These are phyloP conservation scores for Lutjanus erythropterus DNA, from an alignment of 2,113 vertebrate genomes.

Conservation along the genomic window DNA sequence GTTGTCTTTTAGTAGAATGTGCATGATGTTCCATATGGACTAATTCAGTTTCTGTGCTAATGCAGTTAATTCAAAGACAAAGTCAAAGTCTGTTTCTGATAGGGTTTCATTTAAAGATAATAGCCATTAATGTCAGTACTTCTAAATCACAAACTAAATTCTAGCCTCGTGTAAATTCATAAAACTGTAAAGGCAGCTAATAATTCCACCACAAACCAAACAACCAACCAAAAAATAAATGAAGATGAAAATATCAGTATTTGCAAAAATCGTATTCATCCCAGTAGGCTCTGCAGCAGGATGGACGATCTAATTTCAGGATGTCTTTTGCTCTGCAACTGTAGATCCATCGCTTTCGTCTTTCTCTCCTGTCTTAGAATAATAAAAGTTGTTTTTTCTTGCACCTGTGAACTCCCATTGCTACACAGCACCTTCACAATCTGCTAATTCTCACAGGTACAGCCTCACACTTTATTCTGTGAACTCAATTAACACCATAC, in stretches of 20 bases:
- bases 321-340: not conserved
- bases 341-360: slow-evolving; percentile 17
- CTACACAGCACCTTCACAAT: slow-evolving; percentile 59
- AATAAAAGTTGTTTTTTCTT: slow-evolving; percentile 40
- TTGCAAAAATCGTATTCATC: not conserved
- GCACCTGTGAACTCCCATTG: slow-evolving; percentile 70
- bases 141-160: slow-evolving; percentile 3
- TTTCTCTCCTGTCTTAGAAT: slow-evolving; percentile 39
- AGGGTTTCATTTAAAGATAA: not conserved
- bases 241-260: not conserved
- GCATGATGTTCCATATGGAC: not conserved
- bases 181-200: not conserved
- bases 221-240: no score
- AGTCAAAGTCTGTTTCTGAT: not conserved
- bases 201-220: not conserved
- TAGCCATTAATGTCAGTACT: not conserved
- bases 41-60: not conserved
- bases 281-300: not conserved
- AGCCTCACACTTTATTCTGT: slow-evolving; percentile 79
- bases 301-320: slow-evolving; percentile 23
- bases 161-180: not conserved
- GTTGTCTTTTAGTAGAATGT: slow-evolving; percentile 5
- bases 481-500: slow-evolving; percentile 87
- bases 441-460: slow-evolving; percentile 84
- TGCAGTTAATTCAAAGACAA: not conserved